Evolutionary conservation across 1,140 invertebrate species (phyloP), one percentile per base, ranked within the genome.

Genomic region (Saccostrea glomerata): DNA sequence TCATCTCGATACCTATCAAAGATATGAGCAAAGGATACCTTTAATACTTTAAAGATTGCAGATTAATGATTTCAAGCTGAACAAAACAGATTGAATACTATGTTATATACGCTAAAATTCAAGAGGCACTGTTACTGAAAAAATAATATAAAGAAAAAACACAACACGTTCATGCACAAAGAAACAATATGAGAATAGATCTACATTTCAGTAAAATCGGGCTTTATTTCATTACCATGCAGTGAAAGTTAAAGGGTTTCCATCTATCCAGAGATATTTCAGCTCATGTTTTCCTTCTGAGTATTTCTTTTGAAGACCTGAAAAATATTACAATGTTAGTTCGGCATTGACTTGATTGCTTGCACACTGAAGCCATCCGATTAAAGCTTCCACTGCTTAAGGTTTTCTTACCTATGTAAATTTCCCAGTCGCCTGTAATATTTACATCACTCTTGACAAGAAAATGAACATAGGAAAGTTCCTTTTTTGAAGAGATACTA

Each of bases 381-480:
- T 63, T 20, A 7, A 63, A n/a, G 5, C 15, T 6, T 1, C 58
- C 1, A 63, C 15, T 20, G 15, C 58, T 63, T 6, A 20, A 63
- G 15, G 58, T 63, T 6, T 17, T 25, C 63, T 0, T 84, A 88
- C 89, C 89, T 60, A 90, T 90, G 82, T 88, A 90, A 58, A 86
- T 83, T 23, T 85, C 66, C 13, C 40, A 30, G 20, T 87, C 70
- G 2, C 36, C 83, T n/a, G 73, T 30, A 17, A 25, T 36, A 6
- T 85, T 56, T 70, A 63, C 47, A 17, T 85, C 30, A 40, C 40
- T 83, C 3, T 87, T 90, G 56, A 90, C 47, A 0, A 87, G 55
- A 47, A 56, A 87, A 56, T 90, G 89, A 15, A 90, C 66, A 20
- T 66, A 90, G 11, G 82, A n/a, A 70, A 90, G 84, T 73, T 90